Evolutionary conservation across 1,140 invertebrate species (phyloP).

Genomic region (Drosophila kikkawai): DNA sequence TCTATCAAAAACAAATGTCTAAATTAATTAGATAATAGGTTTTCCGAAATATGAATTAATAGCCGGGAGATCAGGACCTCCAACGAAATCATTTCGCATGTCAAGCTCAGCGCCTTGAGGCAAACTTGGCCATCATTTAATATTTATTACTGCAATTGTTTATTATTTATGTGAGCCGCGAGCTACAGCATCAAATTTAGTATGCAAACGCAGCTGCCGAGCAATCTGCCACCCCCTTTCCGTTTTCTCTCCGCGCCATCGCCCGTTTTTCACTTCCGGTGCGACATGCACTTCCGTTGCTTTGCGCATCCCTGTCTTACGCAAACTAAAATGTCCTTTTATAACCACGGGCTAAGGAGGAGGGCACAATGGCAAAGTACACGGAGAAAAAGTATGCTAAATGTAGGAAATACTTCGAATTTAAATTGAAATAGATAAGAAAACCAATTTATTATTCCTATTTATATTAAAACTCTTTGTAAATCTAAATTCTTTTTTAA

Average conservation of each 20-base stretch:
- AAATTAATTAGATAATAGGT: slow-evolving; percentile 3
- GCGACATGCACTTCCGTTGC: slow-evolving; percentile 79
- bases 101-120: slow-evolving; percentile 32
- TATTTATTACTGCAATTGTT: slow-evolving; percentile 62
- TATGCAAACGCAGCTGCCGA: slow-evolving; percentile 66
- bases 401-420: background rate
- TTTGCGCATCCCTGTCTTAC: slow-evolving; percentile 57
- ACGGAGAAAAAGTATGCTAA: slow-evolving; percentile 14
- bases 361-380: slow-evolving; percentile 40
- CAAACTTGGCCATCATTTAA: slow-evolving; percentile 57
- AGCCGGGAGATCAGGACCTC: slow-evolving; percentile 1
- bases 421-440: background rate
- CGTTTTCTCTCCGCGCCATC: background rate
- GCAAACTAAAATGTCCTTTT: slow-evolving; percentile 61
- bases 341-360: slow-evolving; percentile 16
- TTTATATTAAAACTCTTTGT: background rate
- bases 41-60: slow-evolving; percentile 2
- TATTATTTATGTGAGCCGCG: slow-evolving; percentile 66
- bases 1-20: background rate
- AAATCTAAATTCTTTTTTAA: background rate
- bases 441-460: background rate
- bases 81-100: slow-evolving; percentile 27
- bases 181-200: slow-evolving; percentile 62
- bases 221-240: slow-evolving; percentile 21
- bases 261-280: slow-evolving; percentile 54